A percentile compares a stretch with the other conserved stretches of the same genome.
Evolutionary conservation across 1,140 invertebrate species (phyloP).

Genomic region (Zaprionus inermis): DNA sequence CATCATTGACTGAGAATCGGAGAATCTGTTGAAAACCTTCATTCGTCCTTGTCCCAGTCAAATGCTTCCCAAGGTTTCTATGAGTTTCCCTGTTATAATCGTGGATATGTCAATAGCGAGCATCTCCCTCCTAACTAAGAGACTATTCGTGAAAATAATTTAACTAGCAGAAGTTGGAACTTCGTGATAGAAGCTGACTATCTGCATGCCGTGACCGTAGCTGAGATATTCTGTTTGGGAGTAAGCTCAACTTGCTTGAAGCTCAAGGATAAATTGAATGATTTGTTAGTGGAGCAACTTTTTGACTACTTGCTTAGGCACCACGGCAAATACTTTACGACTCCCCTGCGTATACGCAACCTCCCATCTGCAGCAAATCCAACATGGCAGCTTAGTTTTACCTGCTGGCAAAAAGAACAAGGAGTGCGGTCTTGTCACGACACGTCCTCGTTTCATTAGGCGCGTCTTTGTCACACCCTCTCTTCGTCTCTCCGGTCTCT

Average conservation of each 20-base stretch:
- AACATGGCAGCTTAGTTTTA: slow-evolving; percentile 32
- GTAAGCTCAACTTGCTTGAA: not conserved
- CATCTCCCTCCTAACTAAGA: not conserved
- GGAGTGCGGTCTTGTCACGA: slow-evolving; percentile 18
- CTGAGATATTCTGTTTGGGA: not conserved
- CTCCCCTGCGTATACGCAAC: slow-evolving; percentile 35
- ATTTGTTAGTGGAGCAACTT: slow-evolving; percentile 58
- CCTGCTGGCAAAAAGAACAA: slow-evolving; percentile 9
- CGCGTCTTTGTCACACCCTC: slow-evolving; percentile 7
- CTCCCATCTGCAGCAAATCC: slow-evolving; percentile 9
- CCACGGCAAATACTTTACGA: slow-evolving; percentile 51
- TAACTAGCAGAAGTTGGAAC: not conserved
- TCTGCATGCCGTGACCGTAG: not conserved
- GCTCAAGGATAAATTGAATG: slow-evolving; percentile 55
- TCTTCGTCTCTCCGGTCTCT: not conserved
- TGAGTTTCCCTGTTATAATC: not conserved
- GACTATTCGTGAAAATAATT: not conserved
- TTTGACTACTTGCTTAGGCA: slow-evolving; percentile 17
- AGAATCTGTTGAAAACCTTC: slow-evolving; percentile 70
- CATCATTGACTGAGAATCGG: slow-evolving; percentile 66
- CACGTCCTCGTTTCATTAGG: slow-evolving; percentile 30
- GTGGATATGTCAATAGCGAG: not conserved
- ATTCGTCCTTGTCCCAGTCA: slow-evolving; percentile 53
- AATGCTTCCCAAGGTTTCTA: slow-evolving; percentile 26
- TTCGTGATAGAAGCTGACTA: not conserved